phyloP scores from a whole-genome alignment of 2,888 invertebrate species.

The Drosophila parthenogenetica region DNA sequence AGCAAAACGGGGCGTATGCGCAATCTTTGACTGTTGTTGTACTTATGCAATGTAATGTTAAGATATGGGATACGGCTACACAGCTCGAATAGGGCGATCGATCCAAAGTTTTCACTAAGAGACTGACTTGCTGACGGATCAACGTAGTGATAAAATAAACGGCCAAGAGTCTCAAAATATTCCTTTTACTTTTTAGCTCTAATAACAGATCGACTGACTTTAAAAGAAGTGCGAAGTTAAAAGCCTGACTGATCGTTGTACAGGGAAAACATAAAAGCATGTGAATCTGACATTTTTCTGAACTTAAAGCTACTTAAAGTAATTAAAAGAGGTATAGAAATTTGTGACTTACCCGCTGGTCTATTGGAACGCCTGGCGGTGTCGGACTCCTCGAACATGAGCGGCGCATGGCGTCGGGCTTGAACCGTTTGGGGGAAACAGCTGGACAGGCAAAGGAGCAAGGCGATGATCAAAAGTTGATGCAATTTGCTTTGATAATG shows the following conservation, averaged over 20 bases:
- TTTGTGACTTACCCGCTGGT: conserved; percentile 88
- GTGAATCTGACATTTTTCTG: too few species aligned
- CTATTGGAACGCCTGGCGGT: conserved; percentile 88
- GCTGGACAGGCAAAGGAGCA: conserved; percentile 63
- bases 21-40: conserved; percentile 35
- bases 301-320: neutral
- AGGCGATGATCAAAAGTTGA: conserved; percentile 72
- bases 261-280: too few species aligned
- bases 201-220: too few species aligned
- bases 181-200: too few species aligned
- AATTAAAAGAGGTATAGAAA: neutral
- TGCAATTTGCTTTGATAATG: conserved; percentile 54
- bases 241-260: too few species aligned
- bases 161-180: too few species aligned
- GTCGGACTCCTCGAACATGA: conserved; percentile 89
- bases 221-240: too few species aligned
- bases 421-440: conserved; percentile 61
- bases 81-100: too few species aligned
- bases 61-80: neutral
- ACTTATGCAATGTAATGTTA: conserved; percentile 21
- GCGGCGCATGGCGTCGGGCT: conserved; percentile 87
- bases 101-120: too few species aligned
- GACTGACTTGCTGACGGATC: neutral
- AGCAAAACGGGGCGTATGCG: conserved; percentile 63
- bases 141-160: too few species aligned